phyloP scores from a whole-genome alignment of 2,113 vertebrate genomes.

The Dunckerocampus dactyliophorus region DNA sequence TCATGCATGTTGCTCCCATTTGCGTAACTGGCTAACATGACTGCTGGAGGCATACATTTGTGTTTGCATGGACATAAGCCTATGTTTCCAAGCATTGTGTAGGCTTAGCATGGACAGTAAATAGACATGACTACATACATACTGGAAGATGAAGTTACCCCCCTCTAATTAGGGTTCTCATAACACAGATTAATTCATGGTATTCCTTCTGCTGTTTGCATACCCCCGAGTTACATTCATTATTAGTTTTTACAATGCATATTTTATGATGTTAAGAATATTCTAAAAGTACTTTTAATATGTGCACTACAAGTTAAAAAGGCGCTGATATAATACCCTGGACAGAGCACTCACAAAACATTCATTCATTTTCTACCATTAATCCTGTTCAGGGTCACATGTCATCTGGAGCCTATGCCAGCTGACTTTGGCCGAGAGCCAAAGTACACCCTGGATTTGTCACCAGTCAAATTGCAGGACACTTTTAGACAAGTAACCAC shows the following conservation, averaged over 20 bases:
- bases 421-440: too few species aligned
- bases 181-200: neutral
- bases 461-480: too few species aligned
- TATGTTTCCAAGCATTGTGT: conserved; percentile 1
- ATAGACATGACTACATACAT: neutral
- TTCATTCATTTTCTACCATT: too few species aligned
- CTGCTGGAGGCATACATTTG: conserved; percentile 12
- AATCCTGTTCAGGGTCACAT: too few species aligned
- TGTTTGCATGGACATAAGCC: conserved; percentile 7
- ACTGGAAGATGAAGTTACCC: neutral
- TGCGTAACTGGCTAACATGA: conserved; percentile 26
- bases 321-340: neutral
- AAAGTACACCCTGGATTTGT: too few species aligned
- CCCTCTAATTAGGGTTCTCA: conserved; percentile 1
- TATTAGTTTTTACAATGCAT: neutral
- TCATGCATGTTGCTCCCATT: conserved; percentile 32
- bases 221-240: neutral
- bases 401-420: too few species aligned
- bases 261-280: neutral
- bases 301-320: neutral
- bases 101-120: neutral
- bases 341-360: neutral
- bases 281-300: neutral
- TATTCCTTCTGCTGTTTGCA: neutral
- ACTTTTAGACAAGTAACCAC: too few species aligned